Percentiles rank a stretch among this genome's conserved stretches.
These are phyloP conservation scores for Brachymystax lenok DNA, from an alignment of 2,797 vertebrate species.

Conservation along the genomic window DNA sequence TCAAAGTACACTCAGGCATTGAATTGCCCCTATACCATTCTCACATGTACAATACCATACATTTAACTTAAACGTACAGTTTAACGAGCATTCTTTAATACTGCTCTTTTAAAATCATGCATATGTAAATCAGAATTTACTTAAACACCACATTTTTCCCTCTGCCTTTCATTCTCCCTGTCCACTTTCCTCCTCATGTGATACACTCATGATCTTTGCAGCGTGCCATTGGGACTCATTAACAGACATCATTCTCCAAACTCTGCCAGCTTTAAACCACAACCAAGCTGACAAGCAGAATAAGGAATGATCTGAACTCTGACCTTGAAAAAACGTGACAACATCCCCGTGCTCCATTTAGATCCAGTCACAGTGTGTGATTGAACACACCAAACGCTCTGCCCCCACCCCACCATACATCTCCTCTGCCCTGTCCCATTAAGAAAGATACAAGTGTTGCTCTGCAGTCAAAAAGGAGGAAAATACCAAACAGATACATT, in stretches of 20 bases:
- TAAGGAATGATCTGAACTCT: slow-evolving; percentile 73
- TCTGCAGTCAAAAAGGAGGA: slow-evolving; percentile 8
- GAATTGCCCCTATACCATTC: slow-evolving; percentile 55
- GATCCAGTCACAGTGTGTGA: slow-evolving; percentile 47
- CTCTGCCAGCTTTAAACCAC: slow-evolving; percentile 63
- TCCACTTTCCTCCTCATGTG: slow-evolving; percentile 70
- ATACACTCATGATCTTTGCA: slow-evolving; percentile 77
- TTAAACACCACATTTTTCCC: slow-evolving; percentile 5
- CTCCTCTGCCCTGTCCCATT: neutral
- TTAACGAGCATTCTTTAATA: neutral
- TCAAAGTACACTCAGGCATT: slow-evolving; percentile 56
- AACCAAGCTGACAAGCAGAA: slow-evolving; percentile 44
- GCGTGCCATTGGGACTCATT: slow-evolving; percentile 82
- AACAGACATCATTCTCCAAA: slow-evolving; percentile 77
- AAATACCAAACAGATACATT: slow-evolving; percentile 35
- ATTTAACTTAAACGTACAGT: neutral
- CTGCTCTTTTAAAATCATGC: neutral
- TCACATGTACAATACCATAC: neutral
- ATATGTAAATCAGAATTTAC: neutral
- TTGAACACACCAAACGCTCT: neutral
- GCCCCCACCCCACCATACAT: neutral
- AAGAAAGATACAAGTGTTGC: neutral
- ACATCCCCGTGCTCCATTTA: slow-evolving; percentile 71
- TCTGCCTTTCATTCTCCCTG: neutral
- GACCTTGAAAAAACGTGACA: slow-evolving; percentile 75